These are phyloP conservation scores for Vimba vimba DNA, from an alignment of 2,113 vertebrate species.

Conservation along the genomic window DNA sequence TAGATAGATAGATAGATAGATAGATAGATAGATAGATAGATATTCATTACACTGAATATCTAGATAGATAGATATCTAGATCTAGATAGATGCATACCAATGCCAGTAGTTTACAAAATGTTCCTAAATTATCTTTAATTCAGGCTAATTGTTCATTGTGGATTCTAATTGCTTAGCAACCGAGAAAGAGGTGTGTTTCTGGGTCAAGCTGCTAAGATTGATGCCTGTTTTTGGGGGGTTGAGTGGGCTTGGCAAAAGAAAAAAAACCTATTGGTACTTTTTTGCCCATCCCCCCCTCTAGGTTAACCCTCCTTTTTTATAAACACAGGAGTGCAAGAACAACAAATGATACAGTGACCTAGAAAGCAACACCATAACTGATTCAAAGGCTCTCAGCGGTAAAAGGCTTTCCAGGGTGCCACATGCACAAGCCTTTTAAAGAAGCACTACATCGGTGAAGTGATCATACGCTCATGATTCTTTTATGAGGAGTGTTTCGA, in stretches of 20 bases:
- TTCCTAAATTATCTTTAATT: slow-evolving; percentile 56
- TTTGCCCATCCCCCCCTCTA: slow-evolving; percentile 60
- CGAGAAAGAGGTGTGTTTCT: slow-evolving; percentile 63
- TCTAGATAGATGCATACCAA: too few species aligned
- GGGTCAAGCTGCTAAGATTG: slow-evolving; percentile 60
- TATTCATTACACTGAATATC: too few species aligned
- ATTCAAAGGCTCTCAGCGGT: slow-evolving; percentile 67
- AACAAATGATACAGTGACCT: slow-evolving; percentile 72
- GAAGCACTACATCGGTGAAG: neutral
- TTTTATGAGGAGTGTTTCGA: neutral
- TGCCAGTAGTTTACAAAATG: slow-evolving; percentile 11
- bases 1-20: too few species aligned
- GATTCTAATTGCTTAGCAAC: slow-evolving; percentile 66
- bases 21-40: too few species aligned
- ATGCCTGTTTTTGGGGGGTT: slow-evolving; percentile 30
- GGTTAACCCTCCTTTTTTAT: slow-evolving; percentile 28
- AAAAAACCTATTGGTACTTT: slow-evolving; percentile 2
- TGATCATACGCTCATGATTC: neutral
- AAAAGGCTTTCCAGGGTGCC: slow-evolving; percentile 66
- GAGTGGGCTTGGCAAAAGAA: slow-evolving; percentile 45
- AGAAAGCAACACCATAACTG: slow-evolving; percentile 69
- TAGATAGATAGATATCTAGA: too few species aligned
- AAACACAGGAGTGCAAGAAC: slow-evolving; percentile 54
- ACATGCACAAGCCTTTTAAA: slow-evolving; percentile 39
- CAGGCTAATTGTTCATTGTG: slow-evolving; percentile 62